Base-by-base conservation (phyloP, 2,888 invertebrate genomes). In the Drosophila parthenogenetica region DNA sequence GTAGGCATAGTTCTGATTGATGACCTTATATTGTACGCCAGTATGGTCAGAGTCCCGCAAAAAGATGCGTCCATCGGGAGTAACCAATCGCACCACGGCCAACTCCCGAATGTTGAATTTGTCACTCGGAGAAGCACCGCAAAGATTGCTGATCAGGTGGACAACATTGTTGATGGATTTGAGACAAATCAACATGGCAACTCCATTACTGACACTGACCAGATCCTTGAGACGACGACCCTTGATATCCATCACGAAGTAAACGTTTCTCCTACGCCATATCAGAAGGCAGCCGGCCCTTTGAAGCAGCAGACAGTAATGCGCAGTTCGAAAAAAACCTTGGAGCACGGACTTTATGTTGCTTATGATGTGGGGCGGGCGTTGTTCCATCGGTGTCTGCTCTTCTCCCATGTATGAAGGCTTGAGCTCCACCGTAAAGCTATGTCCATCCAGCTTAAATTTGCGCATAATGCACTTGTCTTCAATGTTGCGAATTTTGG, bases 221-320 rank as follows among this genome's bases (percentile, higher is more conserved):
- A 88, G 73, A 51, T 90, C 83, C 0, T 65, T 58, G 1, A 35
- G 13, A 1, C 80, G 67, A 1, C 90, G 78, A 0, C 90, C 89
- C 51, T 86, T 88, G 13, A 87, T 77, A 68, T 92, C 91, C 59
- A 92, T 86, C 0, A 91, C 72, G 49, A 91, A 92, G 63, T 75
- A 92, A 0, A 79, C 69, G 0, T 74, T 80, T 1, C 54, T 64
- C 1, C 89, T 75, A 3, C 82, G 89, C 92, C 92, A 92, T 7
- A 92, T 69, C 35, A 92, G 66, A n/a, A 83, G 61, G 63, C 90
- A 89, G 19, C 81, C 81, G 7, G 68, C 46, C 2, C 64, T 77
- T 3, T 87, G 68, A 2, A 74, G 69, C 8, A 91, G 40, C 3
- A 92, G 60, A 25, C 90, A 86, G 58, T 90, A 90, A 40, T 85